Base-by-base conservation (phyloP, 2,797 vertebrate genomes). In the Clarias laeviceps region DNA sequence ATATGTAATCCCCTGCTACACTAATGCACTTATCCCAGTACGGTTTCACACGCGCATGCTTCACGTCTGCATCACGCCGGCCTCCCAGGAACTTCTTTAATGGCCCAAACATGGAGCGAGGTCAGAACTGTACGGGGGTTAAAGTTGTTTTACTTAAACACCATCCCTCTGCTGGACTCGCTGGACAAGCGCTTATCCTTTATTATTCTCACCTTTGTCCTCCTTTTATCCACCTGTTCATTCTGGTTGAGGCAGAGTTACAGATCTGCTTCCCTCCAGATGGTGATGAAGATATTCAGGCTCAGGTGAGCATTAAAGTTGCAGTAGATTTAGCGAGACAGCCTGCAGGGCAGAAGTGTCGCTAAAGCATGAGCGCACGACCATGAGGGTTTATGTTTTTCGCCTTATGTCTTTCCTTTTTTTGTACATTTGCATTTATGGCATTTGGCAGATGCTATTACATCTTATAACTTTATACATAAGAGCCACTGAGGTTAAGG, bases 261-360 rank as follows among this genome's bases (percentile, higher is more conserved):
- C 86, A 82, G 84, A 61, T 56, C 80, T 65, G 5, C 86, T 27
- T 54, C 45, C n/a, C 73, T 68, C 37, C 45, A 62, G 59, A 65
- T 64, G 79, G 61, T 82, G 29, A 4, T 29, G 70, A 32, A 34
- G 64, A n/a, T 74, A 20, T 68, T 80, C 32, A 68, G 74, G 69
- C 54, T 87, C 82, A 85, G 56, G 70, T 88, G 64, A 45, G 27
- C 88, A 88, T 90, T 88, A 88, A 90, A 80, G 62, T 88, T 88
- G 81, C 85, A 89, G 81, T 68, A 87, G 83, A 77, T 66, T 40
- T 11, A 29, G 62, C 3, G 5, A 74, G 83, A 85, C 80, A n/a
- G 65, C 73, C 76, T 85, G n/a, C 76, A 83, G 68, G 84, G 50
- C 74, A 81, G 68, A 85, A 54, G 27, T 84, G 82, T 90, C 66